Conservation (phyloP, 2,797 vertebrate genomes). For the Neosilurus mollespiculum region DNA sequence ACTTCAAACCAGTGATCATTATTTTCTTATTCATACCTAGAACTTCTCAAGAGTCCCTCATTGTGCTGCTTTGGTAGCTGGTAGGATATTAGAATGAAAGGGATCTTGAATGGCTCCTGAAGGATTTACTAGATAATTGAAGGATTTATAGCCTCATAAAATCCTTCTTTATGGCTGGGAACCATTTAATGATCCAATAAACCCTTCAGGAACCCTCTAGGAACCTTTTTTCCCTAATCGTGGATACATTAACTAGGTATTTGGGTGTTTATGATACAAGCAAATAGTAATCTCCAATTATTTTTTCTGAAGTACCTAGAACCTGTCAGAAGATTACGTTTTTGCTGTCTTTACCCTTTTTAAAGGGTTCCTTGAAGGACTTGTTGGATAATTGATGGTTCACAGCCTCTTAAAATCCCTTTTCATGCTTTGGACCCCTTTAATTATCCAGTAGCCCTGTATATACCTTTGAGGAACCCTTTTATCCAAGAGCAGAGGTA, state of each 20-base stretch:
- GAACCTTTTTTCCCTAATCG: neutral
- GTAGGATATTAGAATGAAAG: neutral
- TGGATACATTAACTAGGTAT: neutral
- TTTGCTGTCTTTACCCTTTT: neutral
- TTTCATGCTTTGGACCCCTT: neutral
- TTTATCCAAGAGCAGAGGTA: neutral
- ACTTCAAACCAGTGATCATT: neutral
- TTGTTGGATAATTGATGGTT: neutral
- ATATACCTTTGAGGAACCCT: neutral
- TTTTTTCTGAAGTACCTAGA: neutral
- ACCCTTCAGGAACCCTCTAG: neutral
- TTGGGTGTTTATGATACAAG: neutral
- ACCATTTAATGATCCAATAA: neutral
- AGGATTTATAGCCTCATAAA: slow-evolving; percentile 5
- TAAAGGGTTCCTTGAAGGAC: neutral
- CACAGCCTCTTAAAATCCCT: neutral
- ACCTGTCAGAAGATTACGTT: neutral
- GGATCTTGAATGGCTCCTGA: neutral
- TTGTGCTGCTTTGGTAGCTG: no score
- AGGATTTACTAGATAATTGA: neutral
- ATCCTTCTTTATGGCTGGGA: neutral
- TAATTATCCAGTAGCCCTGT: neutral
- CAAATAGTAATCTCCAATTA: neutral
- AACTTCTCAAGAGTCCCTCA: no score
- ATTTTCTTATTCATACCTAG: no score